phyloP scores from a whole-genome alignment of 1,140 invertebrate genomes.

The Atta colombica region DNA sequence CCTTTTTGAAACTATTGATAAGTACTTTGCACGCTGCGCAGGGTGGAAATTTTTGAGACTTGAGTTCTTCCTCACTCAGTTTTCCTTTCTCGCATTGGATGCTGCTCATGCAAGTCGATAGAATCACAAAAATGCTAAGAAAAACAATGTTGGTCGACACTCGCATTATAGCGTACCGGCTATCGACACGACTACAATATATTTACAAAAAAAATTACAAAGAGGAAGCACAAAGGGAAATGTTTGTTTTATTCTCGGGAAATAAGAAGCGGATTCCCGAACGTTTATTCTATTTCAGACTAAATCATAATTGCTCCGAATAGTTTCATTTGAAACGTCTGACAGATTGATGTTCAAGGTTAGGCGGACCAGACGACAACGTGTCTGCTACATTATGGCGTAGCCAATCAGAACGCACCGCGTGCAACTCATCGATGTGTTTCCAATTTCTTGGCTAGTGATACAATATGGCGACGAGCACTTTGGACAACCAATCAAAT shows the following conservation, averaged over 20 bases:
- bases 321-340: slow-evolving; percentile 26
- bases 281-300: slow-evolving; percentile 4
- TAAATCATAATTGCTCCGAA: slow-evolving; percentile 28
- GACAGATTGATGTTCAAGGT: neutral
- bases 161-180: slow-evolving; percentile 70
- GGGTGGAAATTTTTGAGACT: slow-evolving; percentile 87
- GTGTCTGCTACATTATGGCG: slow-evolving; percentile 6
- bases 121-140: slow-evolving; percentile 63
- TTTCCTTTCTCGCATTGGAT: slow-evolving; percentile 69
- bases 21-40: slow-evolving; percentile 94
- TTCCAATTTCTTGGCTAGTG: neutral
- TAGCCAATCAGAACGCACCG: slow-evolving; percentile 8
- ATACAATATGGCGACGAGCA: neutral
- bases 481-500: neutral
- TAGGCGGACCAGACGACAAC: slow-evolving; percentile 50
- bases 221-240: slow-evolving; percentile 3
- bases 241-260: neutral
- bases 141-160: slow-evolving; percentile 33
- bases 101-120: slow-evolving; percentile 45
- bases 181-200: neutral
- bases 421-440: slow-evolving; percentile 6
- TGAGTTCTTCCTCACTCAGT: slow-evolving; percentile 77
- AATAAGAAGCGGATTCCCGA: neutral
- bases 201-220: slow-evolving; percentile 16
- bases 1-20: slow-evolving; percentile 93